phyloP scores from a whole-genome alignment of 2,888 invertebrate genomes.

The Macrophya annulata region DNA sequence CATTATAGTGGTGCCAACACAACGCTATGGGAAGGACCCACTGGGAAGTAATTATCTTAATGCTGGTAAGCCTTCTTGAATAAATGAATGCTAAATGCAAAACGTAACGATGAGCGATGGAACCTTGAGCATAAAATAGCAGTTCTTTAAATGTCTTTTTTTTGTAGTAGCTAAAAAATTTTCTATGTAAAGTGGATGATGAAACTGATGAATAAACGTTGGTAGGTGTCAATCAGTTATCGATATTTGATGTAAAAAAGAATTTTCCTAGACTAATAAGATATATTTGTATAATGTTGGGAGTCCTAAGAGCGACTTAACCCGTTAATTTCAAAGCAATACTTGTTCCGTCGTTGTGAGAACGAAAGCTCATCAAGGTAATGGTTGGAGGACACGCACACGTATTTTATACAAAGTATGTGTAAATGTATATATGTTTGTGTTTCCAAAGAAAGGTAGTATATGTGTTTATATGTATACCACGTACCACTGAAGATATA shows the following conservation, averaged over 20 bases:
- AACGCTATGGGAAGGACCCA: slow-evolving; percentile 68
- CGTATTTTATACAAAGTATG: background rate
- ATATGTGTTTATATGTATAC: background rate
- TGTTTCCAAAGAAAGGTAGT: background rate
- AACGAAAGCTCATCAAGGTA: slow-evolving; percentile 54
- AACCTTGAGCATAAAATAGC: background rate
- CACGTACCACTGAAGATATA: too few relatives aligned
- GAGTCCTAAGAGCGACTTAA: slow-evolving; percentile 31
- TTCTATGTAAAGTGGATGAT: background rate
- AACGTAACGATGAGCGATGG: slow-evolving; percentile 8
- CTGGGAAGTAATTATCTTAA: slow-evolving; percentile 72
- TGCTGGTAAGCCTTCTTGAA: slow-evolving; percentile 67
- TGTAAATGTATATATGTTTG: background rate
- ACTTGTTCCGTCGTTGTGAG: slow-evolving; percentile 28
- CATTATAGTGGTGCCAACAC: slow-evolving; percentile 69
- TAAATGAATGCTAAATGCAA: slow-evolving; percentile 54
- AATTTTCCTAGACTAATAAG: background rate
- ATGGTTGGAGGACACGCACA: slow-evolving; percentile 39
- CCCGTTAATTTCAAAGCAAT: slow-evolving; percentile 50
- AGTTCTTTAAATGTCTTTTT: background rate
- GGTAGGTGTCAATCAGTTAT: background rate
- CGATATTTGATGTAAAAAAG: background rate
- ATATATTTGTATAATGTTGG: background rate
- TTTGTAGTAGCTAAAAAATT: background rate
- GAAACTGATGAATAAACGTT: background rate